These are phyloP conservation scores for Aelia acuminata DNA, from an alignment of 2,888 invertebrate species.

Conservation along the genomic window DNA sequence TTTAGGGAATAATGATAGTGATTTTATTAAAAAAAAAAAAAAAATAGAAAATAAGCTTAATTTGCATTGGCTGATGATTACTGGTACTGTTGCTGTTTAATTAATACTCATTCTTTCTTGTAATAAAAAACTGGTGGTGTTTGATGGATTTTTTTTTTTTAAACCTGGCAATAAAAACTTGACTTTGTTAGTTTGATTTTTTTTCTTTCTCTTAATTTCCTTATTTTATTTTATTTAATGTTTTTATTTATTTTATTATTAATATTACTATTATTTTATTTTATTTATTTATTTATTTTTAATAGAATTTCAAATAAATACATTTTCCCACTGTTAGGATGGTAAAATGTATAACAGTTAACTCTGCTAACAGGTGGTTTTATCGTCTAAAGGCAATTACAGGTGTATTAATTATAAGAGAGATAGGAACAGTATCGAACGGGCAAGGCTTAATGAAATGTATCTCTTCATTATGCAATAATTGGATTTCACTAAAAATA, in stretches of 20 bases:
- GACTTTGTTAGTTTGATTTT: no score
- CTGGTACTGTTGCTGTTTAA: background rate
- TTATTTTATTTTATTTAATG: no score
- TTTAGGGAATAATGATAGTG: no score
- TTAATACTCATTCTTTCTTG: background rate
- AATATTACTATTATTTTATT: no score
- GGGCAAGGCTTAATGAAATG: conserved; percentile 5
- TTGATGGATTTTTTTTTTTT: background rate
- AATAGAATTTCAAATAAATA: background rate
- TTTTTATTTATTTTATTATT: no score
- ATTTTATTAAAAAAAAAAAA: no score
- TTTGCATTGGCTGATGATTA: background rate
- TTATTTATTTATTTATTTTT: background rate
- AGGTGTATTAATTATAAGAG: conserved; percentile 13
- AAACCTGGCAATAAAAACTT: background rate
- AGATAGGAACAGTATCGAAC: conserved; percentile 14
- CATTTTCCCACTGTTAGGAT: background rate
- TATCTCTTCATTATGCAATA: conserved; percentile 1
- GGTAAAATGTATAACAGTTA: no score
- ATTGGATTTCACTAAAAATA: background rate
- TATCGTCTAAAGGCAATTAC: conserved; percentile 17
- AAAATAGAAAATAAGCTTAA: no score
- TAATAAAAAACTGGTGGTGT: background rate
- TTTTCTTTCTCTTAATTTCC: no score
- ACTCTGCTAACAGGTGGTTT: conserved; percentile 30